These are phyloP conservation scores for Polyploca ridens DNA, from an alignment of 2,888 invertebrate genomes.

Conservation along the genomic window DNA sequence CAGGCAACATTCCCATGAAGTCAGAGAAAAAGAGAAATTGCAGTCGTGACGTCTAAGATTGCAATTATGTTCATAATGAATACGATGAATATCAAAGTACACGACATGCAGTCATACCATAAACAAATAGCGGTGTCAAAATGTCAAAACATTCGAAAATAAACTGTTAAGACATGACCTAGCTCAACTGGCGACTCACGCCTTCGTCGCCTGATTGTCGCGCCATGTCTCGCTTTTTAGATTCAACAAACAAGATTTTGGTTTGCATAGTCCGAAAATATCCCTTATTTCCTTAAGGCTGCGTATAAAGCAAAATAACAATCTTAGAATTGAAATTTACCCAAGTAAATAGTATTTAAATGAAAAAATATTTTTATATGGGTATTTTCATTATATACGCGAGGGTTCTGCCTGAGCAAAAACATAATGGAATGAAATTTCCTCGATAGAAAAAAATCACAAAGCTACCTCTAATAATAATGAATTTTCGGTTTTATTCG, in stretches of 20 bases:
- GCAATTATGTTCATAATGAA: neutral
- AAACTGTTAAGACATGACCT: constrained; percentile 49
- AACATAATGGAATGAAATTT: no score
- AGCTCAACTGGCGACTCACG: constrained; percentile 49
- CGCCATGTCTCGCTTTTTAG: constrained; percentile 23
- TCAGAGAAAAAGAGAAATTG: neutral
- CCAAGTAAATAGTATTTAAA: no score
- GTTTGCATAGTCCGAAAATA: neutral
- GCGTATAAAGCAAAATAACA: no score
- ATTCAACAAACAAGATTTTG: constrained; percentile 8
- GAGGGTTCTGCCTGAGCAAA: no score
- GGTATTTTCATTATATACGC: no score
- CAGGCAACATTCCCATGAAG: no score
- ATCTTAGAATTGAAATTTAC: no score
- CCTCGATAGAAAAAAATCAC: no score
- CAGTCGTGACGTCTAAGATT: constrained; percentile 1
- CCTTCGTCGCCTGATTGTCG: constrained; percentile 51
- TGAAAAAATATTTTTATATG: no score
- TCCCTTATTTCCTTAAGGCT: constrained; percentile 6
- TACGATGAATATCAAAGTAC: constrained; percentile 20
- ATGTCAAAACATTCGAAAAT: constrained; percentile 46
- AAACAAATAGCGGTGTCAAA: constrained; percentile 28
- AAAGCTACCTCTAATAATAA: no score
- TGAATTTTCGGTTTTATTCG: no score
- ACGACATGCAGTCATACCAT: constrained; percentile 29